Conservation (phyloP, 92 coral and sea anemone species). For the Chrysogorgia sp. region DNA sequence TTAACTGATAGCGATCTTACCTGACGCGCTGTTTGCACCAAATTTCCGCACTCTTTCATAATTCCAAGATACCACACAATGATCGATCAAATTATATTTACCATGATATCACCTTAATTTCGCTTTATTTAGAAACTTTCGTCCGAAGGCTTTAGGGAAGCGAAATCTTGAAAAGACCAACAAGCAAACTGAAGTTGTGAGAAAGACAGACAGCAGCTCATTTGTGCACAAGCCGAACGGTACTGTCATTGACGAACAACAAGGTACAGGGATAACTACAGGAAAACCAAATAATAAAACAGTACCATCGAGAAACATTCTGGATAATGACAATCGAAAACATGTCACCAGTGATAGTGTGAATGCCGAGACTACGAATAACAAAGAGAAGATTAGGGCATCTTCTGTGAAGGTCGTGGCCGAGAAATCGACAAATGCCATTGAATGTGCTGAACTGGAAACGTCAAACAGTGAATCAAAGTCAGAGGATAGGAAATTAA, state of each 20-base stretch:
- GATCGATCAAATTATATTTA: no score
- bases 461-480: background rate
- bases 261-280: background rate
- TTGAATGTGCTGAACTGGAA: background rate
- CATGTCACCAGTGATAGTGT: background rate
- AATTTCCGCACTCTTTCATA: no score
- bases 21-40: no score
- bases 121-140: background rate
- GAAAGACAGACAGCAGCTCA: background rate
- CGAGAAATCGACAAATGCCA: background rate
- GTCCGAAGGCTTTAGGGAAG: background rate
- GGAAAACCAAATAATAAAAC: background rate
- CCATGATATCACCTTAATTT: background rate
- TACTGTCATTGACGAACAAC: background rate
- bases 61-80: no score
- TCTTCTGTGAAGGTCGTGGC: background rate
- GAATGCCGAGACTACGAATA: background rate
- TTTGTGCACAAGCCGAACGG: background rate
- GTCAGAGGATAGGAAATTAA: background rate
- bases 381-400: background rate
- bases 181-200: background rate
- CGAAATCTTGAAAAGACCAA: background rate
- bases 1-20: no score
- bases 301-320: background rate
- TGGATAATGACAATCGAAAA: background rate